Conservation (phyloP, 2,888 invertebrate genomes). For the Ramazzottius varieornatus region DNA sequence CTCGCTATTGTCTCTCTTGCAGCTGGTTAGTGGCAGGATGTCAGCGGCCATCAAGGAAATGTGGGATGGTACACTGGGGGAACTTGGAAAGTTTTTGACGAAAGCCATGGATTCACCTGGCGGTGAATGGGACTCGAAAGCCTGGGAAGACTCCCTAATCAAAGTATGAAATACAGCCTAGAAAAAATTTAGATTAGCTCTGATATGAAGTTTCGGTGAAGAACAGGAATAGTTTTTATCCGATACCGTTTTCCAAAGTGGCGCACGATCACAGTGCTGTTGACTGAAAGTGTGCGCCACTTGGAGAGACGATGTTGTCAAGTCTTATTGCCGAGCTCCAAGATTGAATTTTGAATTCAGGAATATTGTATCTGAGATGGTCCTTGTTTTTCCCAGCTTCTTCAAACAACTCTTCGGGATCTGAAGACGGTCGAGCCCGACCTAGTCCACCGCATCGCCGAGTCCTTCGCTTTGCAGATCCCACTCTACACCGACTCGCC, state of each 20-base stretch:
- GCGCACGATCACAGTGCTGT: too few relatives aligned
- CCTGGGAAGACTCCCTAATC: background rate
- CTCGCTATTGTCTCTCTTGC: background rate
- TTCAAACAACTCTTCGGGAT: background rate
- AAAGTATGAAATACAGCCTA: background rate
- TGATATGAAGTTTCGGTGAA: too few relatives aligned
- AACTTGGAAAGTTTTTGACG: background rate
- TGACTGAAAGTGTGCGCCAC: too few relatives aligned
- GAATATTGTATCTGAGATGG: too few relatives aligned
- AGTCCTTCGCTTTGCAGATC: background rate
- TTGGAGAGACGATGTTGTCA: too few relatives aligned
- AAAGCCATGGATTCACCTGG: background rate
- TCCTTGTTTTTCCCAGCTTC: background rate
- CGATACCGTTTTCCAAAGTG: too few relatives aligned
- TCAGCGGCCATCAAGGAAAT: background rate
- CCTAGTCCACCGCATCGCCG: background rate
- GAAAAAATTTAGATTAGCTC: too few relatives aligned
- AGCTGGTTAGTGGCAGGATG: background rate
- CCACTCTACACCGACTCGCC: background rate
- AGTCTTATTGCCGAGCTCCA: too few relatives aligned
- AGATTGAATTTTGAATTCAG: too few relatives aligned
- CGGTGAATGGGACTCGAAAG: background rate
- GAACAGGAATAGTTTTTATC: too few relatives aligned
- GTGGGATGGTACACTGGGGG: background rate
- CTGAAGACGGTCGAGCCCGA: background rate